Base-by-base conservation (phyloP, 2,113 vertebrate genomes). In the Channa argus region DNA sequence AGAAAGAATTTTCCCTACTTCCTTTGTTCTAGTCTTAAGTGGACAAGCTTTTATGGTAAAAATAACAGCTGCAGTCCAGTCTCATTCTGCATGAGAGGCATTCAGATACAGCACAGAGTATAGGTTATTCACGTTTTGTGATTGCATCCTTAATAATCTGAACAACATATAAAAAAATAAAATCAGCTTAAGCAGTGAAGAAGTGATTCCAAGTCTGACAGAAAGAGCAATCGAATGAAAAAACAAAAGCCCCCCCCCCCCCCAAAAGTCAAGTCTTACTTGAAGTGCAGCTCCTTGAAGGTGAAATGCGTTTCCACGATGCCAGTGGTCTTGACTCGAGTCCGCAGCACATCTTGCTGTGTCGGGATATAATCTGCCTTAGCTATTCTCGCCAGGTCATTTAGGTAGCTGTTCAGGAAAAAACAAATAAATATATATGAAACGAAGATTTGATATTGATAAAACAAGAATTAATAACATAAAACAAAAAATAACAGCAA, bases 291-390 rank as follows among this genome's bases (percentile, higher is more conserved):
- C 71, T 98, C 97, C 92, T 99, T 99, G 93, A 99, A 99, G 86
- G 97, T 99, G 94, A 99, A 99, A 86, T 99, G 98, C 0, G 98
- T 99, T 86, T 99, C 98, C 82, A 99, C 98, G 0, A 99, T 99
- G 86, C 98, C 98, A 0, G 98, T 99, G 92, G 98, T 99, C 93
- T 99, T 99, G 88, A 99, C 98, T 4, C 98, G 93, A 74, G 98
- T 99, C 75, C 98, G 94, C 77, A 99, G 94, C 80, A 99, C 98
- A 0, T 99, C 98, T 79, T 98, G 97, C 89, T 99, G 98, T 0
- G 97, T 98, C 50, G 98, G 98, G 85, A 99, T 97, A 91, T 99
- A 99, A 86, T 99, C 97, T 0, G 92, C 79, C 91, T 95, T 95
- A 58, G 91, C 95, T 96, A 98, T 98, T 92, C 96, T 95, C 89